Percentiles rank a stretch among this genome's conserved stretches.
phyloP scores from a whole-genome alignment of 2,113 vertebrate genomes.

The Oryzias curvinotus region DNA sequence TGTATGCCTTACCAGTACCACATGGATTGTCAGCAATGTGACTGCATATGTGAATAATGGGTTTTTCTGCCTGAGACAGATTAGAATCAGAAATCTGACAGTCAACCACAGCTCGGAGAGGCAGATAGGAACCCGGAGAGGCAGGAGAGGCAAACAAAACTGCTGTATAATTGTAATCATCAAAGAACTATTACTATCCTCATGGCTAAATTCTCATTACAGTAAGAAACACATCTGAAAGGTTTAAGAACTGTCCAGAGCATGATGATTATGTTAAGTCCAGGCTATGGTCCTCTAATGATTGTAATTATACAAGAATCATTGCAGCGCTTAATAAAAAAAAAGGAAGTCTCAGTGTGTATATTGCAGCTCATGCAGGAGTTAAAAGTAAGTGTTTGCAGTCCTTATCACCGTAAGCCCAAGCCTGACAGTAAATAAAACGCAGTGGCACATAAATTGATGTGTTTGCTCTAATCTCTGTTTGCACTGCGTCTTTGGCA shows the following conservation, averaged over 20 bases:
- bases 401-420: slow-evolving; percentile 21
- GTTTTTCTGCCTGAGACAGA: neutral
- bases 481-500: slow-evolving; percentile 59
- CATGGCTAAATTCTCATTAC: slow-evolving; percentile 30
- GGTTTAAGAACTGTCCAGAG: slow-evolving; percentile 36
- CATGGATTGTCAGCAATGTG: slow-evolving; percentile 5
- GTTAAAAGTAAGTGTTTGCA: slow-evolving; percentile 29
- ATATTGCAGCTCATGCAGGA: neutral
- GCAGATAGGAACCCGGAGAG: neutral
- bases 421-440: slow-evolving; percentile 51
- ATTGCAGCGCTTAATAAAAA: slow-evolving; percentile 13
- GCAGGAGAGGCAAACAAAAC: slow-evolving; percentile 23
- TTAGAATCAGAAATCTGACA: slow-evolving; percentile 13
- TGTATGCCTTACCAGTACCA: neutral
- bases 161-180: slow-evolving; percentile 51
- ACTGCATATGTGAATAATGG: slow-evolving; percentile 7
- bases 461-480: slow-evolving; percentile 71
- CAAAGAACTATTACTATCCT: slow-evolving; percentile 59
- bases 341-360: slow-evolving; percentile 5
- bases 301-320: slow-evolving; percentile 49
- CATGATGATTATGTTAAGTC: slow-evolving; percentile 39
- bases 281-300: slow-evolving; percentile 39
- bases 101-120: slow-evolving; percentile 19
- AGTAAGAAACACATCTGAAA: slow-evolving; percentile 11
- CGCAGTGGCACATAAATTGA: slow-evolving; percentile 60